Evolutionary conservation across 2,888 invertebrate species (phyloP), one percentile per base, ranked within the genome.

Genomic region (Trichacis sp.): DNA sequence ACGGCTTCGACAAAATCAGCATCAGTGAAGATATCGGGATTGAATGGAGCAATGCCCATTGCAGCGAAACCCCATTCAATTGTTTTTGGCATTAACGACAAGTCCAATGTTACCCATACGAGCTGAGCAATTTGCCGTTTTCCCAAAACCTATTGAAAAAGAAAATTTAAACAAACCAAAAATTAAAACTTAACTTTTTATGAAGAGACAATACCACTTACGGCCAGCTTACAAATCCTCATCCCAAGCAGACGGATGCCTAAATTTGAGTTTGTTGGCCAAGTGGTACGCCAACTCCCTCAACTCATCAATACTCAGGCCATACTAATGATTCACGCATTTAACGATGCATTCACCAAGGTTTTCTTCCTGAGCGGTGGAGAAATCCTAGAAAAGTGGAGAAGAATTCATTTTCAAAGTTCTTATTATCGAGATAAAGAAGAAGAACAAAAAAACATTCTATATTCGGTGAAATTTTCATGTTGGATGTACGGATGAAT

Each of bases 1-100:
- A 24, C 24, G 24, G 24, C 24, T 8, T 24, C 4, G 3, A 24
- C 24, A 45, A 60, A 69, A 48, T 69, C 63, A 20, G 46, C 14
- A 19, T 65, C 65, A 8, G 19, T 47, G 42, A 69, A 69, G 30
- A 66, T 57, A 30, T 64, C 33, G 9, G 55, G 61, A 54, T 69
- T 33, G 47, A 52, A 67, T 54, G 66, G 64, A 14, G 2, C 24
- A 42, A 69, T 69, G 9, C 66, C 64, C 2, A 55, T 58, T 12
- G 55, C 51, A n/a, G 17, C 11, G n/a, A 48, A 48, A 11, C 19
- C 48, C 3, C 2, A 19, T 24, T n/a, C 11, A 11, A 36, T 12
- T 5, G 24, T 24, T 24, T n/a, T 36, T 11, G 4, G 4, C 3
- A 11, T 6, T 3, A 12, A 36, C 12, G 36, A 4, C 11, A 36